Evolutionary conservation across 2,888 invertebrate species (phyloP).

Genomic region (Cheilosia vulpina): DNA sequence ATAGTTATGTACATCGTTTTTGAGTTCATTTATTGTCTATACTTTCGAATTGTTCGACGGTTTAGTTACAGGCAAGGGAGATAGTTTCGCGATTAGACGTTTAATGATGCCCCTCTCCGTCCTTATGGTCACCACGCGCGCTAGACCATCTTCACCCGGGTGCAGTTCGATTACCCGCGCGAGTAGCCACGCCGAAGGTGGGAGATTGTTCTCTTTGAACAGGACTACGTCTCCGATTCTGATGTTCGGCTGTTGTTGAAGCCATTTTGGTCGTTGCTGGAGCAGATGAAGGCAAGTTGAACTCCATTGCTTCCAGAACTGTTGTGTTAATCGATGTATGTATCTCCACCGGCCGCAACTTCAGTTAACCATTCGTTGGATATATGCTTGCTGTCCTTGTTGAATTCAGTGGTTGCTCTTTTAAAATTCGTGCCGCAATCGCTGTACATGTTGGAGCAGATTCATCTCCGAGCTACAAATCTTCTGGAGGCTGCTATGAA

Average conservation of each 20-base stretch:
- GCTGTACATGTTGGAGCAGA: slow-evolving; percentile 25
- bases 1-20: no score
- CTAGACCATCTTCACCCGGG: neutral
- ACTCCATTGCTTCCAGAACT: no score
- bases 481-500: slow-evolving; percentile 36
- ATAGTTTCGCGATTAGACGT: neutral
- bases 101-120: neutral
- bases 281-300: neutral
- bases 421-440: slow-evolving; percentile 35
- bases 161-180: no score
- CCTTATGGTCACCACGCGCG: neutral
- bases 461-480: slow-evolving; percentile 11
- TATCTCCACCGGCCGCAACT: neutral
- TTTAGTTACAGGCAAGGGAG: no score
- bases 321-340: neutral
- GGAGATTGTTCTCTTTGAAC: slow-evolving; percentile 21
- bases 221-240: slow-evolving; percentile 18
- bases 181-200: slow-evolving; percentile 14
- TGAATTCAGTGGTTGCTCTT: slow-evolving; percentile 7
- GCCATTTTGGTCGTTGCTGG: slow-evolving; percentile 3
- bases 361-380: no score
- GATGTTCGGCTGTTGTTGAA: slow-evolving; percentile 1
- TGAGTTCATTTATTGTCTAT: no score
- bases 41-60: no score
- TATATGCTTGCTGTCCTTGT: no score